Evolutionary conservation across 2,888 invertebrate genomes (phyloP).

Genomic region (Tachina fera): DNA sequence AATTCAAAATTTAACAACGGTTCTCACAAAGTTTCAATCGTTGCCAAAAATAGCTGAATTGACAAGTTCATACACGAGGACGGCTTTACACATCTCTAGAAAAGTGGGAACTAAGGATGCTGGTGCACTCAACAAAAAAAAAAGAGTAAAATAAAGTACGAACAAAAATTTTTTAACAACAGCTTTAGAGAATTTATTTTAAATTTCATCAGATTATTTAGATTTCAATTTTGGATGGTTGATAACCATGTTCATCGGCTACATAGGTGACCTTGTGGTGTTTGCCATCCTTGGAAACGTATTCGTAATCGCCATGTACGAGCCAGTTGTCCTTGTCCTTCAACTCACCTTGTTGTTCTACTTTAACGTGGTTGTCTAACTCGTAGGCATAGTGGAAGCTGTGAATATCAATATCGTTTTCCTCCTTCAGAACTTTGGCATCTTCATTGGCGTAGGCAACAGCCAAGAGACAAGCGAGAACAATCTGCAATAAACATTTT

Average conservation of each 20-base stretch:
- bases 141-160: too few species aligned
- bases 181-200: too few species aligned
- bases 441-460: constrained; percentile 75
- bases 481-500: constrained; percentile 73
- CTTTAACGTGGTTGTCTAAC: constrained; percentile 75
- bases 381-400: constrained; percentile 76
- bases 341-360: constrained; percentile 74
- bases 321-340: constrained; percentile 74
- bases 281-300: constrained; percentile 76
- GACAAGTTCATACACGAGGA: too few species aligned
- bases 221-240: constrained; percentile 42
- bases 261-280: constrained; percentile 73
- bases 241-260: constrained; percentile 77
- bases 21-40: too few species aligned
- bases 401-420: constrained; percentile 76
- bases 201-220: too few species aligned
- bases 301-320: constrained; percentile 75
- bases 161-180: too few species aligned
- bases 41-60: too few species aligned
- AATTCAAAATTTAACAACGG: too few species aligned
- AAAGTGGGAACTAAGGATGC: too few species aligned
- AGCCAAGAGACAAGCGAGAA: constrained; percentile 76
- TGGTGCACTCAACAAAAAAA: too few species aligned
- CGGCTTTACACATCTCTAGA: too few species aligned
- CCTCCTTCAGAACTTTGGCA: constrained; percentile 74